Conservation (phyloP, 1,140 invertebrate genomes). For the Calycopis cecrops region DNA sequence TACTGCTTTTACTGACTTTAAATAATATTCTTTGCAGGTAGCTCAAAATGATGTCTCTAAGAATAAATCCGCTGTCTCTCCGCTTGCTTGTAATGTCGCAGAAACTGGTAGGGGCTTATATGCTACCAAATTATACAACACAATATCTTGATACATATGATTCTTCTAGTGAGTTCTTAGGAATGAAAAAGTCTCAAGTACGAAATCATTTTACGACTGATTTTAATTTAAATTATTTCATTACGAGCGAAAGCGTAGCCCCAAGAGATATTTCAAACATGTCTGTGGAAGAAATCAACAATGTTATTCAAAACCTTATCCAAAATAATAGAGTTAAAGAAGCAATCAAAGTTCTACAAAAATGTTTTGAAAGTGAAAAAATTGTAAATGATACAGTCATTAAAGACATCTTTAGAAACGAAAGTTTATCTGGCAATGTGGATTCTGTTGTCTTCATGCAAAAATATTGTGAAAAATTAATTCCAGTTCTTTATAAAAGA, state of each 20-base stretch:
- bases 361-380: conserved; percentile 38
- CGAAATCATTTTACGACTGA: conserved; percentile 30
- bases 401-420: conserved; percentile 49
- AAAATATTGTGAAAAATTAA: conserved; percentile 40
- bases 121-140: conserved; percentile 19
- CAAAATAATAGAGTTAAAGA: conserved; percentile 43
- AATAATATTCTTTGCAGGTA: background rate
- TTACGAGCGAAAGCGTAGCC: conserved; percentile 27
- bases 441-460: conserved; percentile 41
- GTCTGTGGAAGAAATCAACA: conserved; percentile 37
- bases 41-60: background rate
- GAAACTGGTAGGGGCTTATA: conserved; percentile 21
- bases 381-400: conserved; percentile 36
- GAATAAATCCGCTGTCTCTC: conserved; percentile 23
- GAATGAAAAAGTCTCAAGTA: conserved; percentile 28
- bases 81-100: conserved; percentile 19
- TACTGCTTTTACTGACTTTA: too few relatives aligned
- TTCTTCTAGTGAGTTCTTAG: conserved; percentile 34
- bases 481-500: conserved; percentile 38
- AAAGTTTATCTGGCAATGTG: conserved; percentile 44
- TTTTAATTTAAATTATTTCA: conserved; percentile 33
- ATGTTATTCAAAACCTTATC: conserved; percentile 33
- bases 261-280: conserved; percentile 34
- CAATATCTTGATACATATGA: conserved; percentile 28
- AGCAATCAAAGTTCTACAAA: conserved; percentile 34